Evolutionary conservation across 2,797 vertebrate genomes (phyloP), one percentile per base, ranked within the genome.

Genomic region (Mormyrops boulengeri): DNA sequence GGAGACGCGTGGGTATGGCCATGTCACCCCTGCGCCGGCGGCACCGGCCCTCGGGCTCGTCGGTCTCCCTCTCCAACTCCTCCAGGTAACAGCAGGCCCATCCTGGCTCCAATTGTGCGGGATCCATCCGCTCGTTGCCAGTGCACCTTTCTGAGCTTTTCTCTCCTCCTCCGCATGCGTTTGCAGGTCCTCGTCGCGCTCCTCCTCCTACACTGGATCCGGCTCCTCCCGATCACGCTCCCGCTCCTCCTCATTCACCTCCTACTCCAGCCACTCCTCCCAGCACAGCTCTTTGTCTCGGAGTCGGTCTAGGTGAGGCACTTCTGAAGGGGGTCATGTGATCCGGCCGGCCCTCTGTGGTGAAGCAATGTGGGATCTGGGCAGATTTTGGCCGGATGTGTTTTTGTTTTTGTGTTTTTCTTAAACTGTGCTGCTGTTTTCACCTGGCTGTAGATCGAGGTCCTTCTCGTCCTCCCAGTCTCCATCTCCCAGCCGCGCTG

Each of bases 261-360:
- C 99, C 87, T 99, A 98, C 90, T 99, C 98, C 91, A 98, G 97
- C 94, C 98, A 97, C 87, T 99, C 98, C 2, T 99, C 98, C 85
- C 97, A 97, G 90, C 98, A 92, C 94, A 99, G 97, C 95, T 99
- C 98, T 2, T 98, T 99, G 95, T 98, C 97, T 47, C 98, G 97
- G 92, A 99, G 98, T 94, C 97, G 96, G 50, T 99, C 98, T 90
- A 98, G 98, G 98, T 97, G 93, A 34, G 26, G 17, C 8, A 82
- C 44, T 17, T 77, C 66, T 22, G 12, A 9, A 7, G 34, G 12
- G 30, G 34, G 34, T 14, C 69, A 6, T 11, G 69, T 41, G 34
- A 17, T 77, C n/a, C 57, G 22, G 1, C 57, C n/a, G 19, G n/a
- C n/a, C 57, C 66, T 73, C 57, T 1, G 1, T 0, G 30, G 60